These are phyloP conservation scores for Pseudorasbora parva DNA, from an alignment of 2,113 vertebrate genomes.

Conservation along the genomic window DNA sequence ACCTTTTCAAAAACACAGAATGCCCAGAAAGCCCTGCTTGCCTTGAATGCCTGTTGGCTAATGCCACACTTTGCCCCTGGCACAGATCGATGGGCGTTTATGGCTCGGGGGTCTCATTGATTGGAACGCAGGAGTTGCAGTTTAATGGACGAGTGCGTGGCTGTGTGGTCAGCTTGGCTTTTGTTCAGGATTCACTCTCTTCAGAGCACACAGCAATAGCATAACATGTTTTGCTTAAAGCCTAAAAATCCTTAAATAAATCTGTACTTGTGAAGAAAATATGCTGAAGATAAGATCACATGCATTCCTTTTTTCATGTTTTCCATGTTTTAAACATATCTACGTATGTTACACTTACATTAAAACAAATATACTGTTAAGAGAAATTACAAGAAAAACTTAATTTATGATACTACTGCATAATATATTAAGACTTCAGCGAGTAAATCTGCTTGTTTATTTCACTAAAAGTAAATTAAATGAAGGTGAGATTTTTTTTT, in stretches of 20 bases:
- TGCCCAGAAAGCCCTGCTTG: conserved; percentile 44
- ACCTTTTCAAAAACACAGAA: conserved; percentile 57
- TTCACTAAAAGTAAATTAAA: too few species aligned
- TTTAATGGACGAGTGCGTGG: conserved; percentile 62
- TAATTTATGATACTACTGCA: too few species aligned
- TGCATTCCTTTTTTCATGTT: neutral
- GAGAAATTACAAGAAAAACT: too few species aligned
- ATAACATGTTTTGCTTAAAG: neutral
- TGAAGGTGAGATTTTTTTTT: too few species aligned
- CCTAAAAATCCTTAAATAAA: neutral
- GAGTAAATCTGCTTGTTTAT: too few species aligned
- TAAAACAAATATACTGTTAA: too few species aligned
- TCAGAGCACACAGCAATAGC: neutral
- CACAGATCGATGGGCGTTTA: conserved; percentile 84
- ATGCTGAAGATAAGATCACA: neutral
- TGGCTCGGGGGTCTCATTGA: conserved; percentile 85
- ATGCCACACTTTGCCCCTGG: conserved; percentile 64
- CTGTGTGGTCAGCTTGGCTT: neutral
- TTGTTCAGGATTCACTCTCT: neutral
- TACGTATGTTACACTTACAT: too few species aligned
- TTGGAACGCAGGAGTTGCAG: conserved; percentile 84
- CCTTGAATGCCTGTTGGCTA: conserved; percentile 61
- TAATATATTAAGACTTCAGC: too few species aligned
- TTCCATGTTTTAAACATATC: neutral
- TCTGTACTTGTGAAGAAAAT: neutral